These are phyloP conservation scores for Protonemura montana DNA, from an alignment of 2,888 invertebrate species.

Conservation along the genomic window DNA sequence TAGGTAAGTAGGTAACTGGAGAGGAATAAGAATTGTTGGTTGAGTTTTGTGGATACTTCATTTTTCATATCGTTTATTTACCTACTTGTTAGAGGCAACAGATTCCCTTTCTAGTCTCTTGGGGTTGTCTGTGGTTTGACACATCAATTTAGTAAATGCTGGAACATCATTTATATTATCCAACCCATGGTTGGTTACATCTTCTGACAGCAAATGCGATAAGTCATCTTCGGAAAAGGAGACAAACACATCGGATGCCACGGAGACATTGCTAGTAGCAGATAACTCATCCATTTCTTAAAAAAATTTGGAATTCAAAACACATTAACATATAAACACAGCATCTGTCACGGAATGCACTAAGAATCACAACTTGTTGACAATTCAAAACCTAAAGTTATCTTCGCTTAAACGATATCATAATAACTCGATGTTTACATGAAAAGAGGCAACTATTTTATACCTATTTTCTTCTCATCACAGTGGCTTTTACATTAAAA, in stretches of 20 bases:
- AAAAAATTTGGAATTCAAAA: no score
- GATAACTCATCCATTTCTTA: neutral
- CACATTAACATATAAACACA: neutral
- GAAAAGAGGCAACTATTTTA: no score
- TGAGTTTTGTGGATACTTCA: neutral
- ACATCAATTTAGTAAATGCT: neutral
- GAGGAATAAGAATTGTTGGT: neutral
- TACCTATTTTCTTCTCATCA: no score
- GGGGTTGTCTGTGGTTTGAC: neutral
- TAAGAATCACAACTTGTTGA: neutral
- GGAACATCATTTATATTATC: conserved; percentile 36
- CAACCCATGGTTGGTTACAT: conserved; percentile 10
- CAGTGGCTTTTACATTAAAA: no score
- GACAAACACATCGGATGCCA: neutral
- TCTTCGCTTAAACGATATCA: neutral
- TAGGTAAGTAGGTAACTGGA: no score
- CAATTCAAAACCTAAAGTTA: neutral
- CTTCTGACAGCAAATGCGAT: conserved; percentile 15
- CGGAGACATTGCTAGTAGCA: neutral
- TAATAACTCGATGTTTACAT: neutral
- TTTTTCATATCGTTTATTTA: neutral
- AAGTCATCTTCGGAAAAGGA: conserved; percentile 25
- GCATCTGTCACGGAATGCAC: neutral
- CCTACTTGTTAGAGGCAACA: conserved; percentile 1
- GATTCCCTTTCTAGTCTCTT: neutral